A percentile compares a stretch with the other conserved stretches of the same genome.
phyloP scores from a whole-genome alignment of 2,113 vertebrate genomes.

The Thamnophis sirtalis region DNA sequence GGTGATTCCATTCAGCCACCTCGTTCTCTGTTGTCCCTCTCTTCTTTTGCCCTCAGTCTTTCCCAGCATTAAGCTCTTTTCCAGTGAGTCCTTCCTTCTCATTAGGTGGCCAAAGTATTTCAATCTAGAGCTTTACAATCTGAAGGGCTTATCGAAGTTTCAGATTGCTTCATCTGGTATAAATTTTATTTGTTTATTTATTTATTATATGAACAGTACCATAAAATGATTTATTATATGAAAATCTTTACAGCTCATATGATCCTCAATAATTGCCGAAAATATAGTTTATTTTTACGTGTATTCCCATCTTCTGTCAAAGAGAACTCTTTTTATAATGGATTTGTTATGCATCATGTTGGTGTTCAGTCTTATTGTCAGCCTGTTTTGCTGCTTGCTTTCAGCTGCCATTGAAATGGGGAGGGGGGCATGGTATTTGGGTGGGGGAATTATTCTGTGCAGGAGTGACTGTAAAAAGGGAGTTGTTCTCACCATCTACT shows the following conservation, averaged over 20 bases:
- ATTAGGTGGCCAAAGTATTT: not conserved
- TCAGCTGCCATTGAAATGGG: no score
- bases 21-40: no score
- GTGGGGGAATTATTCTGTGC: no score
- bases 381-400: no score
- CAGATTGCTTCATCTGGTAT: not conserved
- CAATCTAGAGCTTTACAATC: not conserved
- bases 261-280: not conserved
- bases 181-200: not conserved
- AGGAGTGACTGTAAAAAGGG: no score
- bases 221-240: not conserved
- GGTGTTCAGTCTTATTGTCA: not conserved
- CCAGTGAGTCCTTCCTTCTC: no score
- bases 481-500: no score
- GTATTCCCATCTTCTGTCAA: not conserved
- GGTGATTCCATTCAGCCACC: no score
- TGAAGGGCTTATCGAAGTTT: not conserved
- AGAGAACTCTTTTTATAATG: not conserved
- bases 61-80: no score
- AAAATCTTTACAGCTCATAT: not conserved
- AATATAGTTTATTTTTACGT: not conserved
- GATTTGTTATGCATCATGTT: not conserved
- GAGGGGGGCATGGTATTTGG: no score
- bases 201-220: not conserved
- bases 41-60: no score